Evolutionary conservation across 2,888 invertebrate genomes (phyloP).

Genomic region (Parnassius glacialis): DNA sequence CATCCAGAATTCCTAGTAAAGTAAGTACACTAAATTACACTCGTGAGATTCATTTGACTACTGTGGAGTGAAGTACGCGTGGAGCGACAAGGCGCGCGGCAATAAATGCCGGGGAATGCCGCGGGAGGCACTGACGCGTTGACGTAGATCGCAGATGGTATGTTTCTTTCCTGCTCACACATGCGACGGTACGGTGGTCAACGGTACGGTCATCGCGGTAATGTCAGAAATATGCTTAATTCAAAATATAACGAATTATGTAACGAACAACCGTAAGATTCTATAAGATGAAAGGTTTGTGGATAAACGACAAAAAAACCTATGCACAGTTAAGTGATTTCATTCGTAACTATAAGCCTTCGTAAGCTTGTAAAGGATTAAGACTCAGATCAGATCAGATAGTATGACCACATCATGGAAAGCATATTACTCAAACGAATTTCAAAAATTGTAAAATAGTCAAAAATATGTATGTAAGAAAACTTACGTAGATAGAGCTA

Average conservation of each 20-base stretch:
- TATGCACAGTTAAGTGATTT: too few species aligned
- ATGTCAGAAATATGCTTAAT: conserved; percentile 51
- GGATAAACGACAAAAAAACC: too few species aligned
- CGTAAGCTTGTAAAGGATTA: too few species aligned
- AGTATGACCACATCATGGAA: too few species aligned
- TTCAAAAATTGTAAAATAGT: too few species aligned
- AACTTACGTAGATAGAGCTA: too few species aligned
- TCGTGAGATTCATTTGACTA: conserved; percentile 57
- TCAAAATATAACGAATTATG: conserved; percentile 47
- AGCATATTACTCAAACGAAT: too few species aligned
- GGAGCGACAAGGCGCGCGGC: conserved; percentile 51
- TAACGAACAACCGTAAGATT: conserved; percentile 25
- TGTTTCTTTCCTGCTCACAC: conserved; percentile 56
- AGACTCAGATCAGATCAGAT: too few species aligned
- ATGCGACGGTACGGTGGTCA: conserved; percentile 35
- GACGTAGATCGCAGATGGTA: conserved; percentile 43
- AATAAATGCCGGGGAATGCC: conserved; percentile 60
- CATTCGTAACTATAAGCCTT: too few species aligned
- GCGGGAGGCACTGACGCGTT: conserved; percentile 56
- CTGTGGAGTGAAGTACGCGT: conserved; percentile 44
- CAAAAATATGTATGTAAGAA: too few species aligned
- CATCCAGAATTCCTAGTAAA: conserved; percentile 51
- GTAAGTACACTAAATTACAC: conserved; percentile 56
- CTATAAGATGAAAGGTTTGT: not conserved
- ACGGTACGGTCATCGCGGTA: conserved; percentile 55